phyloP scores from a whole-genome alignment of 2,113 vertebrate species.

The Leucopsar rothschildi region DNA sequence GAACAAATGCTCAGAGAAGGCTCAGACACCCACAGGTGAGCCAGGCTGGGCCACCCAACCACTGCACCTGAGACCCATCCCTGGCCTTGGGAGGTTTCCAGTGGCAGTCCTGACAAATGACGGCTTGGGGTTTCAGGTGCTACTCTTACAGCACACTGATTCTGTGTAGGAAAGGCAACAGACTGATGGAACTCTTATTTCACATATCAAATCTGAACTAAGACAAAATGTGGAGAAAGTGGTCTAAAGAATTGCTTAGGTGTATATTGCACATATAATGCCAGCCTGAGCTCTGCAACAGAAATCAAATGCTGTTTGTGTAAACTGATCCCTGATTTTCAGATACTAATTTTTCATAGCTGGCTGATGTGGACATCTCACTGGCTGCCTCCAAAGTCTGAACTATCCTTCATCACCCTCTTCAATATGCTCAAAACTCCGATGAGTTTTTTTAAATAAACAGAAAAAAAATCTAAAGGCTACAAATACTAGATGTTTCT shows the following conservation, averaged over 20 bases:
- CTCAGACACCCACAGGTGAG: background rate
- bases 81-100: background rate
- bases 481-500: background rate
- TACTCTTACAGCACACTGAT: background rate
- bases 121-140: background rate
- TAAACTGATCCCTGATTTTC: background rate
- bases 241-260: background rate
- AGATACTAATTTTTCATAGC: background rate
- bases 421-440: background rate
- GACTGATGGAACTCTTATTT: background rate
- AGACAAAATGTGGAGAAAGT: background rate
- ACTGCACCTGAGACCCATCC: background rate
- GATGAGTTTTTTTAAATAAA: background rate
- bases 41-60: background rate
- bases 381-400: background rate
- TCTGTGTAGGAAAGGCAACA: background rate
- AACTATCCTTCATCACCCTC: background rate
- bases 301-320: background rate
- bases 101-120: rapidly evolving
- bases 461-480: background rate
- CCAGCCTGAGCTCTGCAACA: background rate
- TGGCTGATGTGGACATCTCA: background rate
- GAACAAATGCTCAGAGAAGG: background rate
- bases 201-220: background rate
- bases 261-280: background rate